Evolutionary conservation across 2,797 vertebrate species (phyloP), one percentile per base, ranked within the genome.

Genomic region (Ctenochaetus hawaiiensis): DNA sequence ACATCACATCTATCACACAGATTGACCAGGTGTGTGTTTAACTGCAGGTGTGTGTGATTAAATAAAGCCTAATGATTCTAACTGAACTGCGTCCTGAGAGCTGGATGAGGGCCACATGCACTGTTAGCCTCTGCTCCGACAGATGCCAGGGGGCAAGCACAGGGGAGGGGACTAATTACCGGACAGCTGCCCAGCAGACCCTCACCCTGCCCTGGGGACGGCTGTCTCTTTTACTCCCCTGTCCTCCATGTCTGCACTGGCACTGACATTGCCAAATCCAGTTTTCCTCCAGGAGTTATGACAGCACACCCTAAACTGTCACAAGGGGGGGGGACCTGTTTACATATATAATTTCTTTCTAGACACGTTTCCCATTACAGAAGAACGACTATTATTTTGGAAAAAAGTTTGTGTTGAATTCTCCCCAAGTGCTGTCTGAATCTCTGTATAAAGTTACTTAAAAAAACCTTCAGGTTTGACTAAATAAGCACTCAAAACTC

Each of bases 151-250:
- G 92, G 92, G 89, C 91, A 87, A 90, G 81, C 87, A 52, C 85
- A 66, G 87, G 94, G 94, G 93, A 95, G 91, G 85, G 91, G 92
- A 94, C 93, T 96, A 95, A 96, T 95, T 95, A 95, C 91, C 92
- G 91, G 94, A 95, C 95, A 95, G 94, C 94, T 96, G 95, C 94
- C 94, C 94, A 93, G 84, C 88, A 93, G 91, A 94, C 90, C 94
- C 92, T 90, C 84, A 91, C 91, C 88, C 87, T 66, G 85, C 93
- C 94, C 89, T 72, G 79, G 92, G 92, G 93, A 95, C 84, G 13
- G 68, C 80, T 47, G 77, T 84, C 87, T 74, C 79, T 90, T 92
- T 92, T 85, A 77, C 89, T 91, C 67, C 77, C 56, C 78, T 70
- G 81, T 91, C 85, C 89, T 91, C 78, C 81, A 88, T 80, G 67